These are phyloP conservation scores for Ditylenchus dipsaci DNA, from an alignment of 1,140 invertebrate genomes.

Conservation along the genomic window DNA sequence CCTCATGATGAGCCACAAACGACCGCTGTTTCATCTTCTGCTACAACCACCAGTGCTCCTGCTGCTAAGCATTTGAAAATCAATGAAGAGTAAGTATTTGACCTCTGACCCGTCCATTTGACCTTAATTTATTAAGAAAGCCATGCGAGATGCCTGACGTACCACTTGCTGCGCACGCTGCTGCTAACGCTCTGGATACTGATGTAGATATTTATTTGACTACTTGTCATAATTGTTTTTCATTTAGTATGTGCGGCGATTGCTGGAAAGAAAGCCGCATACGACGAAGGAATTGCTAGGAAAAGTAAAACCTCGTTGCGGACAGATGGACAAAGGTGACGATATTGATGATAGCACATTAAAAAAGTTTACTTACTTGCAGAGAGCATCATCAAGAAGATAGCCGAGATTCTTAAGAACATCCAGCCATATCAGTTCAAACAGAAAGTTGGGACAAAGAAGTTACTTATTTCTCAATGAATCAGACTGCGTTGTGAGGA, in stretches of 20 bases:
- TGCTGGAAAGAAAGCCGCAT: conserved; percentile 49
- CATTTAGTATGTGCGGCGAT: conserved; percentile 30
- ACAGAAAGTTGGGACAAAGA: conserved; percentile 48
- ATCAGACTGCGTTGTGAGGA: not conserved
- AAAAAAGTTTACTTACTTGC: no score
- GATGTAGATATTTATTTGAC: conserved; percentile 21
- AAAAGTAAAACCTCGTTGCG: conserved; percentile 45
- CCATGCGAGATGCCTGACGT: conserved; percentile 9
- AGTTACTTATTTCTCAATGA: conserved; percentile 52
- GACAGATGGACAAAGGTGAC: conserved; percentile 34
- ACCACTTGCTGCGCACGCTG: not conserved
- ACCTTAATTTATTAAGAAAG: conserved; percentile 2
- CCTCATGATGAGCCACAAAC: not conserved
- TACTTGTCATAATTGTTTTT: no score
- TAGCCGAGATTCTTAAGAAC: conserved; percentile 50
- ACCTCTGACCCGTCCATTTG: not conserved
- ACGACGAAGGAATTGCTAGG: conserved; percentile 51
- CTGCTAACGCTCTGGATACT: conserved; percentile 41
- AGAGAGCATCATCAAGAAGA: conserved; percentile 44
- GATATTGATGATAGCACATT: no score
- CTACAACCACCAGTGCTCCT: not conserved
- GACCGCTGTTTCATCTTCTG: not conserved
- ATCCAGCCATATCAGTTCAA: conserved; percentile 54
- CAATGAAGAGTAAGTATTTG: not conserved
- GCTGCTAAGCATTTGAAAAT: not conserved